Percentiles rank a stretch among this genome's conserved stretches.
Conservation (phyloP, 2,888 invertebrate species). For the Ornithoptera alexandrae region DNA sequence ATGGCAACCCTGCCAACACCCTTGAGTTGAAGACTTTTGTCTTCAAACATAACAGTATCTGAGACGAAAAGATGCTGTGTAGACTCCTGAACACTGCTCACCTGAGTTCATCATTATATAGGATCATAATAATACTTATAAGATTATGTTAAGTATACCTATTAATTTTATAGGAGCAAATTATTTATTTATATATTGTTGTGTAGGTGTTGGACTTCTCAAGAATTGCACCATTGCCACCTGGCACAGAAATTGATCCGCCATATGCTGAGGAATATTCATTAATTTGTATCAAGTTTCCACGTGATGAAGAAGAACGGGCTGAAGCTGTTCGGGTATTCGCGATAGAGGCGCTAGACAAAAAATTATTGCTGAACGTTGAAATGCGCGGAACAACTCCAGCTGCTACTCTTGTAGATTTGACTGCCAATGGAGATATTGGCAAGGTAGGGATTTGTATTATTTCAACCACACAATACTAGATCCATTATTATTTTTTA, state of each 20-base stretch:
- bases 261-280: conserved; percentile 93
- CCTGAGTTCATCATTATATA: too few species aligned
- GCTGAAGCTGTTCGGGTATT: conserved; percentile 86
- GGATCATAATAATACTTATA: too few species aligned
- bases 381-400: conserved; percentile 85
- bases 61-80: too few species aligned
- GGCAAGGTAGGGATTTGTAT: conserved; percentile 68
- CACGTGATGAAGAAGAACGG: conserved; percentile 92
- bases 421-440: conserved; percentile 71
- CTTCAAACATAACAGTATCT: too few species aligned
- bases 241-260: conserved; percentile 83
- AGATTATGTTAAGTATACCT: too few species aligned
- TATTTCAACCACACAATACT: background rate
- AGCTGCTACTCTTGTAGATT: conserved; percentile 77
- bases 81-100: too few species aligned
- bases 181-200: background rate
- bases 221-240: conserved; percentile 90
- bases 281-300: conserved; percentile 91
- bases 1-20: too few species aligned
- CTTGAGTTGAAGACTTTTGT: too few species aligned
- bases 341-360: conserved; percentile 83
- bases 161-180: too few species aligned
- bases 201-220: conserved; percentile 80
- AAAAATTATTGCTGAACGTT: conserved; percentile 89
- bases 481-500: too few species aligned